These are phyloP conservation scores for Helogale parvula DNA, from an alignment of 2,113 vertebrate genomes.

Conservation along the genomic window DNA sequence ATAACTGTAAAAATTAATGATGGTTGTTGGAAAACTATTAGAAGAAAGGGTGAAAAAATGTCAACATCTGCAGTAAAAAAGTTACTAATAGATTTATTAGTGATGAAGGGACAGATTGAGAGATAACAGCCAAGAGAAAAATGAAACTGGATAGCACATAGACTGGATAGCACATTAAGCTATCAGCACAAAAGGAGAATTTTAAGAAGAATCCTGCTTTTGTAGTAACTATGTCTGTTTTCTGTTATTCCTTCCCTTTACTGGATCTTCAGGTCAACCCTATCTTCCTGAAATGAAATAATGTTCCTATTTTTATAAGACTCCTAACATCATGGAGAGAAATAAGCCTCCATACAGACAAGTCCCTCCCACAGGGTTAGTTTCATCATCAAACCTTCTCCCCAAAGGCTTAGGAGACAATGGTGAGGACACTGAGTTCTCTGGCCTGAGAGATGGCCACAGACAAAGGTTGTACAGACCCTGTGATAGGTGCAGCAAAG, in stretches of 20 bases:
- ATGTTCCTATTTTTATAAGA: neutral
- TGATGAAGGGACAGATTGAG: neutral
- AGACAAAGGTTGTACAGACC: neutral
- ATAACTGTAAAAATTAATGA: neutral
- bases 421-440: neutral
- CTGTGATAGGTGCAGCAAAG: neutral
- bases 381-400: neutral
- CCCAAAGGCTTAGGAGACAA: neutral
- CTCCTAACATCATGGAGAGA: neutral
- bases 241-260: neutral
- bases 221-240: neutral
- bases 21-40: neutral
- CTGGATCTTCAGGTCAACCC: neutral
- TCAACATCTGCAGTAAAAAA: neutral
- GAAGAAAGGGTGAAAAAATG: neutral
- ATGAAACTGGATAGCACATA: neutral
- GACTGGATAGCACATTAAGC: neutral
- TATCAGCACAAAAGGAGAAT: neutral
- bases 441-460: neutral
- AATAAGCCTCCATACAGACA: neutral
- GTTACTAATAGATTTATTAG: neutral
- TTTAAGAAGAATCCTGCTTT: neutral
- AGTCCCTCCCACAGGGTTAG: neutral
- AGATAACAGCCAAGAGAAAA: neutral
- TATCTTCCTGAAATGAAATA: slow-evolving; percentile 19